Evolutionary conservation across 2,888 invertebrate genomes (phyloP).

Genomic region (Eupeodes luniger): DNA sequence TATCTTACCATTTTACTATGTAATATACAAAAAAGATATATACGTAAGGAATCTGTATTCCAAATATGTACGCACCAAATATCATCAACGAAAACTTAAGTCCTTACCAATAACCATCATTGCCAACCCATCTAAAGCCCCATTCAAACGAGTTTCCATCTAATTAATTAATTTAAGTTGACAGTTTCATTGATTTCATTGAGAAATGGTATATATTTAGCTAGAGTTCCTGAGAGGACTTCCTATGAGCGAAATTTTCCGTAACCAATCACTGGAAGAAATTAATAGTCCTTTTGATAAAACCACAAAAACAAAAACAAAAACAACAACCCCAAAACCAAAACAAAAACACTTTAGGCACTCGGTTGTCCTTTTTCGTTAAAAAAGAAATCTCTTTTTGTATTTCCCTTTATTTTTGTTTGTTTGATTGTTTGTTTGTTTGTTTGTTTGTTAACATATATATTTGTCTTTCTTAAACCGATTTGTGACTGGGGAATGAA

Average conservation of each 20-base stretch:
- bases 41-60: background rate
- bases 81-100: slow-evolving; percentile 12
- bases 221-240: slow-evolving; percentile 26
- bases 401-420: background rate
- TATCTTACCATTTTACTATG: background rate
- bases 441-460: background rate
- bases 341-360: slow-evolving; percentile 32
- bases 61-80: background rate
- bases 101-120: background rate
- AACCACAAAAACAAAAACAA: slow-evolving; percentile 9
- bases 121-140: slow-evolving; percentile 17
- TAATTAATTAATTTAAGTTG: slow-evolving; percentile 75
- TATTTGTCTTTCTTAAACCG: slow-evolving; percentile 56
- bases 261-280: slow-evolving; percentile 51
- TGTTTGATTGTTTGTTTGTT: background rate
- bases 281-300: slow-evolving; percentile 52
- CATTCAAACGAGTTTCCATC: slow-evolving; percentile 52
- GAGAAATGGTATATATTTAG: slow-evolving; percentile 20
- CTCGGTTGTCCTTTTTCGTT: slow-evolving; percentile 46
- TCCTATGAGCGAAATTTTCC: slow-evolving; percentile 34
- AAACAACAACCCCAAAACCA: background rate
- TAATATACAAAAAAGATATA: background rate
- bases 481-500: slow-evolving; percentile 56
- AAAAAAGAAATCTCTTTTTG: slow-evolving; percentile 13
- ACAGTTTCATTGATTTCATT: slow-evolving; percentile 72